phyloP scores from a whole-genome alignment of 2,113 vertebrate species.

The Heterotis niloticus region DNA sequence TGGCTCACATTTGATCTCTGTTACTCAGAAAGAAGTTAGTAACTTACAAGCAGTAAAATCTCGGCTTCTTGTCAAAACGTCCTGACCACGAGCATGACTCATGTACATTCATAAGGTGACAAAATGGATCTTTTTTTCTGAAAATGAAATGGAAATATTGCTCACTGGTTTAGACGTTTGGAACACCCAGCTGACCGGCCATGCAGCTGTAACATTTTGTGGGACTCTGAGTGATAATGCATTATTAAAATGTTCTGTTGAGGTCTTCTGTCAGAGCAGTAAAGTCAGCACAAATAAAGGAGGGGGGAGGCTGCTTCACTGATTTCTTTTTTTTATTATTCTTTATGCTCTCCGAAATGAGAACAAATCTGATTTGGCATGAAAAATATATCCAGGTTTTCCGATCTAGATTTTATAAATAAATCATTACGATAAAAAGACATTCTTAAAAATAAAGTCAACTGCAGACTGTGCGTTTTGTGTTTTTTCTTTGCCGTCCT shows the following conservation, averaged over 20 bases:
- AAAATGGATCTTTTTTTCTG: neutral
- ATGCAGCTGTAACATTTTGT: slow-evolving; percentile 61
- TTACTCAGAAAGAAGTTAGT: neutral
- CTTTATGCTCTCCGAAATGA: neutral
- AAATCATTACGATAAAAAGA: neutral
- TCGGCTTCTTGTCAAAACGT: neutral
- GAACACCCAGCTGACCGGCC: slow-evolving; percentile 43
- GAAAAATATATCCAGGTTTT: neutral
- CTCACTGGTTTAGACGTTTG: slow-evolving; percentile 49
- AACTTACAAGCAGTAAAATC: neutral
- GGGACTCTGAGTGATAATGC: slow-evolving; percentile 54
- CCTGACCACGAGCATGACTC: neutral
- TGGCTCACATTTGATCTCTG: slow-evolving; percentile 1
- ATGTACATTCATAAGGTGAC: neutral
- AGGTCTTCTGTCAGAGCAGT: slow-evolving; percentile 27
- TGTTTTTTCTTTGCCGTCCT: too few species aligned
- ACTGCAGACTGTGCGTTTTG: too few species aligned
- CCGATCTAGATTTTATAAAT: neutral
- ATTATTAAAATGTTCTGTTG: slow-evolving; percentile 59
- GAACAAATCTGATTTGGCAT: neutral
- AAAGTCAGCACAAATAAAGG: slow-evolving; percentile 40
- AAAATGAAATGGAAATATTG: slow-evolving; percentile 33
- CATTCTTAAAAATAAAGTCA: neutral
- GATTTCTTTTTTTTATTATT: neutral
- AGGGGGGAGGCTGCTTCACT: neutral